A percentile compares a stretch with the other conserved stretches of the same genome.
Evolutionary conservation across 2,113 vertebrate genomes (phyloP).

Genomic region (Mormoops blainvillei): DNA sequence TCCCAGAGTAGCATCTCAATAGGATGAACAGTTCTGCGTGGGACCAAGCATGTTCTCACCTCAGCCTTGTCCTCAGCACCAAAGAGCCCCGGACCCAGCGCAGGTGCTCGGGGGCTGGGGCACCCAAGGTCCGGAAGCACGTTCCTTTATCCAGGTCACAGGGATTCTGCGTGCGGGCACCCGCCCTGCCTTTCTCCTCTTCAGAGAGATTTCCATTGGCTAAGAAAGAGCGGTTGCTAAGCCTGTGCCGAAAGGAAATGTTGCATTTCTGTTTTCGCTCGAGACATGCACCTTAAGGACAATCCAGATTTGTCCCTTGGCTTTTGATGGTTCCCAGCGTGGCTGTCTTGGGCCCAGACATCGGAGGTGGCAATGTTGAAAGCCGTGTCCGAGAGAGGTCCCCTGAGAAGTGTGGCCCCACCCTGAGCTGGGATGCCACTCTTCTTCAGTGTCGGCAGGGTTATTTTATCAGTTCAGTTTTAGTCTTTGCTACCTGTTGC

Average conservation of each 20-base stretch:
- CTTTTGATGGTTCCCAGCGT: not conserved
- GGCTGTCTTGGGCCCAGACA: not conserved
- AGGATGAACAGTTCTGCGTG: not conserved
- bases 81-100: rapidly evolving
- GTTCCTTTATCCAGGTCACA: not conserved
- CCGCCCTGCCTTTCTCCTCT: not conserved
- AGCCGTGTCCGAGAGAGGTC: not conserved
- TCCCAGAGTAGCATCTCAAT: not conserved
- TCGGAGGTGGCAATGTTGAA: not conserved
- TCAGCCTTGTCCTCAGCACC: not conserved
- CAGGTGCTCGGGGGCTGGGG: not conserved
- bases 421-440: not conserved
- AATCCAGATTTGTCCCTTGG: not conserved
- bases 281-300: not conserved
- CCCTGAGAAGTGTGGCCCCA: not conserved
- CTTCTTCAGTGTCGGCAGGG: not conserved
- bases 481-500: not conserved
- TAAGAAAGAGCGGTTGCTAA: not conserved
- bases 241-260: not conserved
- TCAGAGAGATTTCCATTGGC: not conserved
- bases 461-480: not conserved
- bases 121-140: not conserved
- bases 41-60: not conserved
- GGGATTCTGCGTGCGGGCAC: not conserved
- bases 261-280: not conserved